Percentiles rank a stretch among this genome's conserved stretches.
Conservation (phyloP, 92 coral and sea anemone species). For the Pocillopora meandrina region DNA sequence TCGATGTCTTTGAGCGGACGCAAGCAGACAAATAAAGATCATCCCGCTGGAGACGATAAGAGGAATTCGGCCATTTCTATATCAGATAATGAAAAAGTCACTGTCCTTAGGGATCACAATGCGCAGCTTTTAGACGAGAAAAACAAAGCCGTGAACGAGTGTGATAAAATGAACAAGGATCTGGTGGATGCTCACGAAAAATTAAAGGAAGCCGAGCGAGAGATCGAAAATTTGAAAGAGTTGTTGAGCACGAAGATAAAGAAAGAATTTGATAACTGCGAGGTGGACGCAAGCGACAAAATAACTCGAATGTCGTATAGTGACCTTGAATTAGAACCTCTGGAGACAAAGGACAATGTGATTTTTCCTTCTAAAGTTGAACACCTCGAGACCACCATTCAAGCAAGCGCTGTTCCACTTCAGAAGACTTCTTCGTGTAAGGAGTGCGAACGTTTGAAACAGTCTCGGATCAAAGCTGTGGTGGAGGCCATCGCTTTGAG, state of each 20-base stretch:
- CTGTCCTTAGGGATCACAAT: slow-evolving; percentile 60
- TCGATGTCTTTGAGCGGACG: slow-evolving; percentile 82
- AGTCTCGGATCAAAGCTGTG: slow-evolving; percentile 79
- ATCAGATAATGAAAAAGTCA: slow-evolving; percentile 73
- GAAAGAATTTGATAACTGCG: slow-evolving; percentile 43
- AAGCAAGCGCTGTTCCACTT: slow-evolving; percentile 73
- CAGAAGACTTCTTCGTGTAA: slow-evolving; percentile 78
- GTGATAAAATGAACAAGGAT: slow-evolving; percentile 65
- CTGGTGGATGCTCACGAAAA: slow-evolving; percentile 71
- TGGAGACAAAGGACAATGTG: slow-evolving; percentile 28
- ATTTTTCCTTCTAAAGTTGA: slow-evolving; percentile 81
- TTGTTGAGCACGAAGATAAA: slow-evolving; percentile 55
- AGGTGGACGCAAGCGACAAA: slow-evolving; percentile 8
- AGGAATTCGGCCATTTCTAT: slow-evolving; percentile 63
- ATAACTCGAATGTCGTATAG: slow-evolving; percentile 35
- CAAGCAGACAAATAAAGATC: slow-evolving; percentile 57
- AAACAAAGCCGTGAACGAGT: slow-evolving; percentile 65
- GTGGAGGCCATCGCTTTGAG: slow-evolving; percentile 91
- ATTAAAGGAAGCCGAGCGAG: slow-evolving; percentile 68
- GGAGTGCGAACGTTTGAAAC: slow-evolving; percentile 84
- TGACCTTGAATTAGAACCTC: slow-evolving; percentile 20
- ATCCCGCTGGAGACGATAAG: slow-evolving; percentile 50
- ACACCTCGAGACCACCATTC: slow-evolving; percentile 75
- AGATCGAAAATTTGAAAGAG: slow-evolving; percentile 79
- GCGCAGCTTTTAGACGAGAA: slow-evolving; percentile 67